phyloP scores from a whole-genome alignment of 2,888 invertebrate genomes.

The Stenurella melanura region DNA sequence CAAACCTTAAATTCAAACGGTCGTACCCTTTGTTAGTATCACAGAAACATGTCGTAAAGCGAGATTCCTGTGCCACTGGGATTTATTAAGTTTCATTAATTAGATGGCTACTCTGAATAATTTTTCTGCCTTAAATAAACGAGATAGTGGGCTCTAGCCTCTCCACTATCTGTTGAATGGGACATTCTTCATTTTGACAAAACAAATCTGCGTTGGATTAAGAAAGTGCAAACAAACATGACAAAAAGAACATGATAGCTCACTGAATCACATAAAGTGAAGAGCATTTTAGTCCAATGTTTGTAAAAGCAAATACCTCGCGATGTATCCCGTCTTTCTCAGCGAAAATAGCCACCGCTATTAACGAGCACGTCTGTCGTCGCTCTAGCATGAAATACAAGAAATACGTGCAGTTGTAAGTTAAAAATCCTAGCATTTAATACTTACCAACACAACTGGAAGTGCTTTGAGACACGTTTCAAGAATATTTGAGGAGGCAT shows the following conservation, averaged over 20 bases:
- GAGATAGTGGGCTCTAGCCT: not conserved
- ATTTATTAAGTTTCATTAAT: too few species aligned
- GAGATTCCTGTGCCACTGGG: too few species aligned
- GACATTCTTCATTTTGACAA: slow-evolving; percentile 54
- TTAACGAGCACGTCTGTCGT: slow-evolving; percentile 59
- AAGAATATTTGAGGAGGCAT: slow-evolving; percentile 27
- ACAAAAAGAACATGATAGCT: slow-evolving; percentile 65
- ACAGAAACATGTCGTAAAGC: too few species aligned
- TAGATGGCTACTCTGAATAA: too few species aligned
- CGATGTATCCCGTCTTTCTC: slow-evolving; percentile 37
- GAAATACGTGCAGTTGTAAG: slow-evolving; percentile 43
- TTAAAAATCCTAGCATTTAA: slow-evolving; percentile 20
- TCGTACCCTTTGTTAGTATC: too few species aligned
- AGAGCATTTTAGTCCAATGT: slow-evolving; percentile 49
- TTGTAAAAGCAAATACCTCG: slow-evolving; percentile 48
- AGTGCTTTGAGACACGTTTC: slow-evolving; percentile 42
- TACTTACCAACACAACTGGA: slow-evolving; percentile 38
- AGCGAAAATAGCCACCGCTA: slow-evolving; percentile 62
- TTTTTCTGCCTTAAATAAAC: too few species aligned
- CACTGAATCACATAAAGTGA: slow-evolving; percentile 64
- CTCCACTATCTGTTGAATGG: not conserved
- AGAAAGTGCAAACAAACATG: slow-evolving; percentile 66
- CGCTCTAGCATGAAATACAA: slow-evolving; percentile 45
- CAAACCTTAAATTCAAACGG: too few species aligned
- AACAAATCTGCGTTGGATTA: slow-evolving; percentile 64